Evolutionary conservation across 1,140 invertebrate species (phyloP), one percentile per base, ranked within the genome.

Genomic region (Drosophila ananassae): DNA sequence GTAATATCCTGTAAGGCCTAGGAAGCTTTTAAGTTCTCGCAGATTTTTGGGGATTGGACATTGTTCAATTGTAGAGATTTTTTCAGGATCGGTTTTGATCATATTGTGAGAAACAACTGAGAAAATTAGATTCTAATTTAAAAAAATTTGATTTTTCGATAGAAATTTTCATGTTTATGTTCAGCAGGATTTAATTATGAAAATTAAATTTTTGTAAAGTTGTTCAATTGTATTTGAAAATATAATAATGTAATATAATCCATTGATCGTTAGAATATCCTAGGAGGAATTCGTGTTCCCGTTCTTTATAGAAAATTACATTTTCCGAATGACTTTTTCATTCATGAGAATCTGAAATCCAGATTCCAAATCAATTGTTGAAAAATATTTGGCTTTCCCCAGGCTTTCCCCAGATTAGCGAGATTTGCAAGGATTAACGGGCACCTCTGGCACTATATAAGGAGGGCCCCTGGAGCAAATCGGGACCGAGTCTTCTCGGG

Each of bases 171-270:
- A 17, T n/a, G n/a, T n/a, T n/a, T n/a, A n/a, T n/a, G n/a, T n/a
- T n/a, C 17, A 2, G 6, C 5, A n/a, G 8, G 17, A 17, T n/a
- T n/a, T n/a, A n/a, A n/a, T n/a, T n/a, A n/a, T n/a, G n/a, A n/a
- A n/a, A n/a, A n/a, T n/a, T n/a, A n/a, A n/a, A n/a, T n/a, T n/a
- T n/a, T n/a, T n/a, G n/a, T 54, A 37, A 24, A 37, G 52, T 32
- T 34, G 30, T 37, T 24, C n/a, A 25, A 55, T 25, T 41, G 53
- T 13, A 2, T 55, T 28, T 2, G 37, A 55, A 10, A 41, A 55
- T 13, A 41, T 25, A 4, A 55, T 54, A 21, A 44, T 44, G 24
- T 28, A 32, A 32, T 32, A 32, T 32, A 5, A 9, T 32, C 30
- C 30, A 32, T 32, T 32, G 2, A 5, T 32, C 30, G 30, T 32